Conservation (phyloP, 2,113 vertebrate species). For the sheep (Ovis aries) region DNA sequence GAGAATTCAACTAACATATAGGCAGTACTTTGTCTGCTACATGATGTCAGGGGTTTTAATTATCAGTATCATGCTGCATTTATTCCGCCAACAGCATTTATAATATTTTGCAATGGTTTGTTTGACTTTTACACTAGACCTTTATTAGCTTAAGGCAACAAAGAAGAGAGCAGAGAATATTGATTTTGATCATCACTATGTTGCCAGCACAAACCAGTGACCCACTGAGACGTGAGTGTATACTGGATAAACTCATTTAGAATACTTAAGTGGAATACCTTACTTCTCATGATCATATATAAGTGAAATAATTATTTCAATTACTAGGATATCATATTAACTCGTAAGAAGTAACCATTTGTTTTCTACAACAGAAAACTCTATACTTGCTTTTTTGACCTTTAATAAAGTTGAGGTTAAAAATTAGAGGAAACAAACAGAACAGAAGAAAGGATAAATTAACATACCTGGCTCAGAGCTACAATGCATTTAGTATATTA, state of each 20-base stretch:
- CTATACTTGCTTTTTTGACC: neutral
- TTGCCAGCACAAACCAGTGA: neutral
- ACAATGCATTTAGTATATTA: conserved; percentile 88
- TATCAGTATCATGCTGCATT: neutral
- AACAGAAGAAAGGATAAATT: neutral
- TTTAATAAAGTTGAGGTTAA: neutral
- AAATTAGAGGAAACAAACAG: neutral
- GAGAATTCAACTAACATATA: neutral
- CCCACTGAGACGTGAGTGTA: neutral
- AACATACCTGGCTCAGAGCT: conserved; percentile 91
- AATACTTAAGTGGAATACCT: neutral
- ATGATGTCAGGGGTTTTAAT: neutral
- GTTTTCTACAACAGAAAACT: conserved; percentile 10
- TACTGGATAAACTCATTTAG: neutral
- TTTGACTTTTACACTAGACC: neutral
- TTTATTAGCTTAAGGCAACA: neutral
- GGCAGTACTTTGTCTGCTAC: neutral
- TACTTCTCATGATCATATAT: neutral
- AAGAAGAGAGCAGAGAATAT: neutral
- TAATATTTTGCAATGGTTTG: neutral
- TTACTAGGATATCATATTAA: neutral
- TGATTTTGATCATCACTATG: neutral
- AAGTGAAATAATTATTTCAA: conserved; percentile 3
- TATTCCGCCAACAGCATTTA: neutral
- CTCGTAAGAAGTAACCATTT: neutral